These are phyloP conservation scores for Phyllotis vaccarum DNA, from an alignment of 2,797 vertebrate genomes.

Conservation along the genomic window DNA sequence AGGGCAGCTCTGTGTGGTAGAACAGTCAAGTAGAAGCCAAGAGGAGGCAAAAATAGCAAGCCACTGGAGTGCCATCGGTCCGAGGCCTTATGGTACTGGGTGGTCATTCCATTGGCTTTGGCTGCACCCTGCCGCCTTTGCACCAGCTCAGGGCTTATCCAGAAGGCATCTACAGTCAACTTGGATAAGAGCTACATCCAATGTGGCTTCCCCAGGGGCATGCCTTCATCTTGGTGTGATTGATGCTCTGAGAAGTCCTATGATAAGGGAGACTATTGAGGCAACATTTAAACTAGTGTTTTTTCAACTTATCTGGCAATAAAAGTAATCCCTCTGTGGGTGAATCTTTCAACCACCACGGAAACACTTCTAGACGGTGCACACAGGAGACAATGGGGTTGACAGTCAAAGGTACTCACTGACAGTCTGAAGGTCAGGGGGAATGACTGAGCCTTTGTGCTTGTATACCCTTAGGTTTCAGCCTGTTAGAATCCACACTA, in stretches of 20 bases:
- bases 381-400: accelerated
- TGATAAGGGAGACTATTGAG: neutral
- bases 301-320: neutral
- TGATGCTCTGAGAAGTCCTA: neutral
- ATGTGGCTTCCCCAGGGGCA: accelerated
- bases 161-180: neutral
- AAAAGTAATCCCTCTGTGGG: neutral
- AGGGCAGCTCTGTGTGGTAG: neutral
- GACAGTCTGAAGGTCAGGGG: too few species aligned
- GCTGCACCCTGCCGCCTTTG: accelerated
- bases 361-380: neutral
- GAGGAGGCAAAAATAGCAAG: accelerated
- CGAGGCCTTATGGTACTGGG: accelerated
- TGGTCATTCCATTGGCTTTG: accelerated
- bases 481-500: neutral
- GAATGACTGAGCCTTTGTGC: neutral
- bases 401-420: accelerated
- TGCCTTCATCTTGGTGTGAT: neutral
- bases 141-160: neutral
- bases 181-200: neutral
- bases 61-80: accelerated
- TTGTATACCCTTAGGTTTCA: neutral
- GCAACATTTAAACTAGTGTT: neutral
- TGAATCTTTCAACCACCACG: accelerated
- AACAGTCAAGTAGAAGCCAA: too few species aligned